Evolutionary conservation across 2,888 invertebrate species (phyloP).

Genomic region (Philaethria dido): DNA sequence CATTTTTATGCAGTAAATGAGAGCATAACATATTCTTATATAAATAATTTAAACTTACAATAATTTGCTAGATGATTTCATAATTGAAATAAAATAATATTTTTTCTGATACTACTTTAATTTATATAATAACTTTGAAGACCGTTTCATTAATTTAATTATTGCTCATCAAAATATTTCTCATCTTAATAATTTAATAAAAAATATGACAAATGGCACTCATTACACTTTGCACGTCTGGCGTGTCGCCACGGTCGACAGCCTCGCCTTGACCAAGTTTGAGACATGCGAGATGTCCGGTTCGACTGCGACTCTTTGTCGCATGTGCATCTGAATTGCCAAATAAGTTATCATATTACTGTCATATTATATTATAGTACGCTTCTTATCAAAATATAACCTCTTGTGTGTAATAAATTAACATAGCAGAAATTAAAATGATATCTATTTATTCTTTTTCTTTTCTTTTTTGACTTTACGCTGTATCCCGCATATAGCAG

Average conservation of each 20-base stretch:
- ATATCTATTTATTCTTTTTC: too few species aligned
- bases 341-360: conserved; percentile 38
- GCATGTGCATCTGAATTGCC: conserved; percentile 62
- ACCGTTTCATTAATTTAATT: background rate
- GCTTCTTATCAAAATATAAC: background rate
- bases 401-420: background rate
- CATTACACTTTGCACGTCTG: conserved; percentile 65
- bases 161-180: conserved; percentile 16
- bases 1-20: background rate
- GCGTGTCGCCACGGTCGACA: conserved; percentile 75
- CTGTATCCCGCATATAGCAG: too few species aligned
- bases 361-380: conserved; percentile 3
- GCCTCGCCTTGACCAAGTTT: conserved; percentile 80
- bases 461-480: too few species aligned
- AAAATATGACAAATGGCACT: conserved; percentile 69
- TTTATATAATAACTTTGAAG: background rate
- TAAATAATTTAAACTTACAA: background rate
- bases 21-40: background rate
- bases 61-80: background rate
- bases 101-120: background rate
- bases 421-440: background rate
- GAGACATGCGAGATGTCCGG: conserved; percentile 62
- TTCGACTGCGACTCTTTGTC: conserved; percentile 41
- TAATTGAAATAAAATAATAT: background rate
- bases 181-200: conserved; percentile 53